Evolutionary conservation across 1,140 invertebrate species (phyloP).

Genomic region (Sarcophaga bullata): DNA sequence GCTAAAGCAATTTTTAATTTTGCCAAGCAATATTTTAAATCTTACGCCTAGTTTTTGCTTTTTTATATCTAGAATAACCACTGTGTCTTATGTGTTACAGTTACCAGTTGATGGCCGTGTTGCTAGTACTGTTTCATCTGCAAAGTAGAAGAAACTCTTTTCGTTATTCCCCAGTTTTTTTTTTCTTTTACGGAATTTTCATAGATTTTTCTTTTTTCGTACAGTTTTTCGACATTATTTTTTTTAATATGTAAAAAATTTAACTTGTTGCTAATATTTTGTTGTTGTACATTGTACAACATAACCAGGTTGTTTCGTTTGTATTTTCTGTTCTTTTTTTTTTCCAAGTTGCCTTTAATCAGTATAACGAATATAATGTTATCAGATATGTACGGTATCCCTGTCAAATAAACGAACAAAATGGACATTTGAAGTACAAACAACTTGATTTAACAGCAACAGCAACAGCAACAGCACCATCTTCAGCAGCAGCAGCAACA

Average conservation of each 20-base stretch:
- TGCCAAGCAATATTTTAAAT: too few species aligned
- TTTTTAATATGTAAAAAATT: slow-evolving; percentile 1
- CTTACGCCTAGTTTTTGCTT: too few species aligned
- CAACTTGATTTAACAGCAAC: slow-evolving; percentile 20
- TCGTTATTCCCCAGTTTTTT: not conserved
- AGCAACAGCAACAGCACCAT: not conserved
- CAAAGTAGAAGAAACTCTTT: not conserved
- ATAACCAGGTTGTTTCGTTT: not conserved
- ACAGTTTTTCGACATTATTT: slow-evolving; percentile 18
- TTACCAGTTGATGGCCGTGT: not conserved
- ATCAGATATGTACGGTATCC: slow-evolving; percentile 37
- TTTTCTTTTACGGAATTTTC: not conserved
- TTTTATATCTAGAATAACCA: too few species aligned
- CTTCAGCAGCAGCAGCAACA: not conserved
- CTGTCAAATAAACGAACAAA: slow-evolving; percentile 40
- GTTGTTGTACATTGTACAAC: not conserved
- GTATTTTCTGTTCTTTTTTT: slow-evolving; percentile 10
- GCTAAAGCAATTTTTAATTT: too few species aligned
- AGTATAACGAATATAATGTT: slow-evolving; percentile 33
- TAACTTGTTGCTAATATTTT: slow-evolving; percentile 20
- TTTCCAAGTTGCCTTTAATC: slow-evolving; percentile 21
- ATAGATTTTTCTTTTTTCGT: not conserved
- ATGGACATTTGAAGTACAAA: slow-evolving; percentile 37
- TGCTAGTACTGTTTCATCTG: not conserved
- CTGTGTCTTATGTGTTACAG: not conserved